Percentiles rank a stretch among this genome's conserved stretches.
These are phyloP conservation scores for Oligia fasciuncula DNA, from an alignment of 2,888 invertebrate species.

Conservation along the genomic window DNA sequence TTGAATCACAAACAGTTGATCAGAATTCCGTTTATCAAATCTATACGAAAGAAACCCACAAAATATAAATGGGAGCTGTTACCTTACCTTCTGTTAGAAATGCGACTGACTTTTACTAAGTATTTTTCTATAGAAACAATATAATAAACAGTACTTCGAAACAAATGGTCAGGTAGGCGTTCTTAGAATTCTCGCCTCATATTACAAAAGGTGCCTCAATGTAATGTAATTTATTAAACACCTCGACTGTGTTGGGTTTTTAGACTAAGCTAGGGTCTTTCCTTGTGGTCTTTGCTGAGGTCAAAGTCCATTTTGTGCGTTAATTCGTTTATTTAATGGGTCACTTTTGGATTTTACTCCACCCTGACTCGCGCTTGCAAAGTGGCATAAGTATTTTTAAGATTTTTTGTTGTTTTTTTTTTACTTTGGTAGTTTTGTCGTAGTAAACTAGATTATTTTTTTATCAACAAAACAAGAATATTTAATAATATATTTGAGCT, in stretches of 20 bases:
- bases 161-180: conserved; percentile 60
- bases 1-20: conserved; percentile 34
- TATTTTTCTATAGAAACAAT: conserved; percentile 62
- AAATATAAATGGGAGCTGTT: background rate
- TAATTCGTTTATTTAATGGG: conserved; percentile 28
- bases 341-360: conserved; percentile 1
- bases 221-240: conserved; percentile 36
- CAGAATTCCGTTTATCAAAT: conserved; percentile 18
- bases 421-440: accelerated
- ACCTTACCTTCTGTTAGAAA: conserved; percentile 15
- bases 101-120: conserved; percentile 25
- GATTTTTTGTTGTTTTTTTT: background rate
- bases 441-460: background rate
- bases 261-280: conserved; percentile 30
- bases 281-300: conserved; percentile 34
- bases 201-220: conserved; percentile 50
- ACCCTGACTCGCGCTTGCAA: background rate
- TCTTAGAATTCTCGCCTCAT: conserved; percentile 57
- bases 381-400: conserved; percentile 33
- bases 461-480: background rate
- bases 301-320: conserved; percentile 40
- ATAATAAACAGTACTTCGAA: conserved; percentile 53
- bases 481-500: background rate
- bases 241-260: conserved; percentile 28
- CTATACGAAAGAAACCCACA: background rate